Evolutionary conservation across 2,113 vertebrate genomes (phyloP).

Genomic region (Grallaria varia): DNA sequence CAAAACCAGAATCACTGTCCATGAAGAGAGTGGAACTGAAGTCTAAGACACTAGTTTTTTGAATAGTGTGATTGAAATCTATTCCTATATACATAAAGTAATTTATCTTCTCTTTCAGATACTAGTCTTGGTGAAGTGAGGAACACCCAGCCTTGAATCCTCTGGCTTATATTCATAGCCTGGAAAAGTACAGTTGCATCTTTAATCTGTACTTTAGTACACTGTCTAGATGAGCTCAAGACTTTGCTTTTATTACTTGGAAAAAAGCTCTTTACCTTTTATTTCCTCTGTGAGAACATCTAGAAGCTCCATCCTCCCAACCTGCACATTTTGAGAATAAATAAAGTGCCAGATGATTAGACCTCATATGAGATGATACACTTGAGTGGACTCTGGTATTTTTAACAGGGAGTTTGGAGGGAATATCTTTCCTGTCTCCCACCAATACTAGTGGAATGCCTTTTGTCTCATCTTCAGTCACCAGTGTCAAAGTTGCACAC

Average conservation of each 20-base stretch:
- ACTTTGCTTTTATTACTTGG: not conserved
- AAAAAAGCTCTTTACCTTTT: not conserved
- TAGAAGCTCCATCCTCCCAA: not conserved
- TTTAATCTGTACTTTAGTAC: not conserved
- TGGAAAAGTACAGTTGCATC: not conserved
- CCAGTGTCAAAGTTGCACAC: not conserved
- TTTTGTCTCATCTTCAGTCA: not conserved
- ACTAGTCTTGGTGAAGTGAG: not conserved
- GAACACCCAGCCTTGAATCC: not conserved
- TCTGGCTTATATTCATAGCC: not conserved
- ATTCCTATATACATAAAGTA: not conserved
- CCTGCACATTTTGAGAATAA: not conserved
- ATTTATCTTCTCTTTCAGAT: not conserved
- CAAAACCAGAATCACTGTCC: not conserved
- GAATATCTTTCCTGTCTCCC: not conserved
- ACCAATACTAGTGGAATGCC: not conserved
- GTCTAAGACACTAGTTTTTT: not conserved
- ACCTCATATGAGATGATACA: not conserved
- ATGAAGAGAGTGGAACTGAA: not conserved
- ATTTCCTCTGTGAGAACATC: not conserved
- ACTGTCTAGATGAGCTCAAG: not conserved
- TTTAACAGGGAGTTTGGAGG: not conserved
- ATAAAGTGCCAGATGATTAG: not conserved
- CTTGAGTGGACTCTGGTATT: not conserved
- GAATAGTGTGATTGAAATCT: not conserved